phyloP scores from a whole-genome alignment of 2,797 vertebrate genomes.

The Gephyroberyx darwinii region DNA sequence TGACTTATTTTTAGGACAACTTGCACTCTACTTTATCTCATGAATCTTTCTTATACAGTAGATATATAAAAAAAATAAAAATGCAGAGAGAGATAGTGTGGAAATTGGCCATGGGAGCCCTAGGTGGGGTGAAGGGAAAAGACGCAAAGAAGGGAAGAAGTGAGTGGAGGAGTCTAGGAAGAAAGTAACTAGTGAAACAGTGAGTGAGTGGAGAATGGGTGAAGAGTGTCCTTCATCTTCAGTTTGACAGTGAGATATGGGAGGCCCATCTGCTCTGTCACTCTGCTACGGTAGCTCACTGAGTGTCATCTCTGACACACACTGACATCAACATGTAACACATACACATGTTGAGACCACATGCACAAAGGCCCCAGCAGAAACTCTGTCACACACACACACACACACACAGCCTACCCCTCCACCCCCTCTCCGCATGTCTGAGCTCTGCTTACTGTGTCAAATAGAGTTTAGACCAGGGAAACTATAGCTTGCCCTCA shows the following conservation, averaged over 20 bases:
- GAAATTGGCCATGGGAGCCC: neutral
- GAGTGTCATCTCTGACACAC: constrained; percentile 45
- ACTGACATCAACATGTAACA: constrained; percentile 22
- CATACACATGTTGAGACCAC: constrained; percentile 48
- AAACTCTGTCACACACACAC: constrained; percentile 1
- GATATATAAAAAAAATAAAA: too few species aligned
- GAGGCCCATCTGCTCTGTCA: constrained; percentile 58
- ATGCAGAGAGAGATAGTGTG: too few species aligned
- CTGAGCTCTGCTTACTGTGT: constrained; percentile 65
- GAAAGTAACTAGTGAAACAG: too few species aligned
- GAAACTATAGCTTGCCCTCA: constrained; percentile 69
- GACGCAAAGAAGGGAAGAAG: neutral
- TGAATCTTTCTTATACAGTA: too few species aligned
- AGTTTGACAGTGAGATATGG: constrained; percentile 53
- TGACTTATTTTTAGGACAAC: neutral
- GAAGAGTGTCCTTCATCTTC: constrained; percentile 12
- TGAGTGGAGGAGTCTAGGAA: neutral
- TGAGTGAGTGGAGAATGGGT: constrained; percentile 12
- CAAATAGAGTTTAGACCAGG: constrained; percentile 75
- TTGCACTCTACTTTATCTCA: too few species aligned
- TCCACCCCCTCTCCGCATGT: constrained; percentile 38
- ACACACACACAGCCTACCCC: constrained; percentile 3
- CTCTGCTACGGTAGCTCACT: constrained; percentile 36
- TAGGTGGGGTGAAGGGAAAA: neutral
- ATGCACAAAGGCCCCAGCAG: constrained; percentile 27